Evolutionary conservation across 2,797 vertebrate genomes (phyloP).

Genomic region (Alfaro cultratus): DNA sequence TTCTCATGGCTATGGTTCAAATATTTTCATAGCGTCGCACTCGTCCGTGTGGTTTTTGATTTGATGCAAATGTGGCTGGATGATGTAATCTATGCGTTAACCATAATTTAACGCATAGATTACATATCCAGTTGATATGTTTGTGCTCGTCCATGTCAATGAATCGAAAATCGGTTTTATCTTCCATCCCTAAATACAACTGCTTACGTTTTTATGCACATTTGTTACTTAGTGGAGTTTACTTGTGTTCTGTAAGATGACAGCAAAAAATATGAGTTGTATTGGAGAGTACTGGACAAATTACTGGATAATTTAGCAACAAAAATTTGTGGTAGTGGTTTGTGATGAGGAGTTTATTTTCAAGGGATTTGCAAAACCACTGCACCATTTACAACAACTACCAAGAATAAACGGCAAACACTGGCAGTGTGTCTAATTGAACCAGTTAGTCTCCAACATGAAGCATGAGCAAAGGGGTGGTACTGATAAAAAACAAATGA

Average conservation of each 20-base stretch:
- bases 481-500: neutral
- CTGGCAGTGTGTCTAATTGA: neutral
- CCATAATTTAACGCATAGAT: no score
- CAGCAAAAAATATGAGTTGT: neutral
- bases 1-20: neutral
- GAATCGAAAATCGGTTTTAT: neutral
- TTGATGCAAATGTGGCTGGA: neutral
- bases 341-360: neutral
- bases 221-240: neutral
- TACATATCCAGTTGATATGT: neutral
- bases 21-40: neutral
- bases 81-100: neutral
- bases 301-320: neutral
- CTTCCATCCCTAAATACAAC: neutral
- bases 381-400: neutral
- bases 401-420: neutral
- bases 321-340: neutral
- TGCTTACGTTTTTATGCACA: neutral
- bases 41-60: neutral
- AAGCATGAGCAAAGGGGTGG: neutral
- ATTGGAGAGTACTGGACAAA: neutral
- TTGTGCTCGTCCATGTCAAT: neutral
- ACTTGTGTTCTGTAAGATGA: neutral
- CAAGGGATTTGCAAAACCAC: neutral
- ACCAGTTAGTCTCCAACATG: neutral